These are phyloP conservation scores for Tragelaphus buxtoni DNA, from an alignment of 2,113 vertebrate genomes.

Conservation along the genomic window DNA sequence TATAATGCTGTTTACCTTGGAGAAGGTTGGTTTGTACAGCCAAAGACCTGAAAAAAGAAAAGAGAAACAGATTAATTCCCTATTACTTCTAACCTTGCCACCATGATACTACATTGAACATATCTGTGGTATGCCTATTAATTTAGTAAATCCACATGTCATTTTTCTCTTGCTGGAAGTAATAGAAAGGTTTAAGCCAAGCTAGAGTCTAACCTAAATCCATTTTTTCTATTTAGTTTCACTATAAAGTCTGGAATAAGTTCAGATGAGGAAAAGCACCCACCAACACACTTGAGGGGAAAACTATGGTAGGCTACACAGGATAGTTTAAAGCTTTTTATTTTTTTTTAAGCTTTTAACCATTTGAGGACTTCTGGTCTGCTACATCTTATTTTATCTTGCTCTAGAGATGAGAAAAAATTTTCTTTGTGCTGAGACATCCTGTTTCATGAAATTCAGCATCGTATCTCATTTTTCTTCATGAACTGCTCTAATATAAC, in stretches of 20 bases:
- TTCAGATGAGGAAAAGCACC: neutral
- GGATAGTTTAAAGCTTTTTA: neutral
- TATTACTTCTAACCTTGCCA: neutral
- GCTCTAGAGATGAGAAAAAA: neutral
- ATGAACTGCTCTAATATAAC: neutral
- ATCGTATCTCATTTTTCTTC: neutral
- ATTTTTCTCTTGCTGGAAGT: neutral
- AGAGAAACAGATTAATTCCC: conserved; percentile 51
- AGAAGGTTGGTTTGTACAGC: conserved; percentile 28
- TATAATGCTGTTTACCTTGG: conserved; percentile 74
- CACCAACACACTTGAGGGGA: neutral
- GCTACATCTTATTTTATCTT: neutral
- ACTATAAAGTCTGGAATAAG: neutral
- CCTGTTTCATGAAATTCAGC: neutral
- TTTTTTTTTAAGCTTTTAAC: neutral
- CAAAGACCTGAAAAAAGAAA: conserved; percentile 49
- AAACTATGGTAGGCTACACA: neutral
- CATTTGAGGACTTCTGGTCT: neutral
- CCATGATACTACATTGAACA: neutral
- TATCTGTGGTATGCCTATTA: neutral
- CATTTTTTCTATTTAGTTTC: neutral
- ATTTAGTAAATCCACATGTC: neutral
- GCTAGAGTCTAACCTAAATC: neutral
- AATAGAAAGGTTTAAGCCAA: neutral
- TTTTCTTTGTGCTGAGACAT: neutral